These are phyloP conservation scores for Montipora sp. DNA, from an alignment of 64 coral and sea anemone genomes.

Conservation along the genomic window DNA sequence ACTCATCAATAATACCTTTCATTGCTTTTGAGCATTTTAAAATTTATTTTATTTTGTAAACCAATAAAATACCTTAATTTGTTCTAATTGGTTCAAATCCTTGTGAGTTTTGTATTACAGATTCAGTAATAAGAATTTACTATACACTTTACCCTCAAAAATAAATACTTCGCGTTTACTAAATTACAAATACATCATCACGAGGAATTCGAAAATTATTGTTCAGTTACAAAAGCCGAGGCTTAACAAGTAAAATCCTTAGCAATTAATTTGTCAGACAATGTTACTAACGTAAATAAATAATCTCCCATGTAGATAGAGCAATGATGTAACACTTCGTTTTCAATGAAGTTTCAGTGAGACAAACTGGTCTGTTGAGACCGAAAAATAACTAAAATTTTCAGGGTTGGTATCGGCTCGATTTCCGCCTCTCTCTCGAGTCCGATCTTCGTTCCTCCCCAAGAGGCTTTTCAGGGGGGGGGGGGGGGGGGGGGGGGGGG, in stretches of 20 bases:
- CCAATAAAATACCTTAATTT: slow-evolving; percentile 21
- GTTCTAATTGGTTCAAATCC: background rate
- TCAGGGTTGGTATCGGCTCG: no score
- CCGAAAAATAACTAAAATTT: no score
- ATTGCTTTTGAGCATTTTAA: background rate
- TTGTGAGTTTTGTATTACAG: background rate
- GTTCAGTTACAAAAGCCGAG: background rate
- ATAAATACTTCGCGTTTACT: slow-evolving; percentile 19
- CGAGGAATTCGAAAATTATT: background rate
- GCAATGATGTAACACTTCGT: no score
- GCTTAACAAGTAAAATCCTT: background rate
- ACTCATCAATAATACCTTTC: background rate
- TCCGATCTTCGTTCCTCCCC: no score
- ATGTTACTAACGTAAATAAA: background rate
- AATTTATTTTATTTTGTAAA: background rate
- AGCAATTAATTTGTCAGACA: background rate
- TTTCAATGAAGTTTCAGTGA: no score
- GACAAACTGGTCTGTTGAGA: no score
- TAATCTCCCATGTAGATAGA: no score
- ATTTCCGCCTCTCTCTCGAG: no score
- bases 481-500: no score
- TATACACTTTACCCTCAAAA: background rate
- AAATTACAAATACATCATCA: slow-evolving; percentile 18
- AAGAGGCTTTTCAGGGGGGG: no score
- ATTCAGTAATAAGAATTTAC: background rate